These are phyloP conservation scores for Orycteropus afer DNA, from an alignment of 2,113 vertebrate species.

Conservation along the genomic window DNA sequence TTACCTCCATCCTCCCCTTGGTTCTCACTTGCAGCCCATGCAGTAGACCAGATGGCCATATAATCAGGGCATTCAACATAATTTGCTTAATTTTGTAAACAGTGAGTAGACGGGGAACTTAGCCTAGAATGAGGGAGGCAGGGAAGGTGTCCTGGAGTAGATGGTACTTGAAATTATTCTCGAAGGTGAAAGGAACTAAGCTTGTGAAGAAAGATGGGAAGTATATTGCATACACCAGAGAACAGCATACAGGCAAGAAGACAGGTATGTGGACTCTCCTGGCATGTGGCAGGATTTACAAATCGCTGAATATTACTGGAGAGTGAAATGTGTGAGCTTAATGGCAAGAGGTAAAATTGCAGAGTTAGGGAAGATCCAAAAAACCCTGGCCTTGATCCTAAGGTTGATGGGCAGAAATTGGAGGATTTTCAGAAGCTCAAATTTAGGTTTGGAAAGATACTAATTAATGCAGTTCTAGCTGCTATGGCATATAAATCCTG, in stretches of 20 bases:
- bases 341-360: neutral
- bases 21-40: neutral
- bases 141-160: neutral
- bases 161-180: neutral
- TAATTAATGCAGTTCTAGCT: neutral
- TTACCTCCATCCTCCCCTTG: neutral
- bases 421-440: neutral
- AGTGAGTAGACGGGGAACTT: neutral
- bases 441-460: slow-evolving; percentile 15
- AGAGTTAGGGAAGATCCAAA: neutral
- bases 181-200: neutral
- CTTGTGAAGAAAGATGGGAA: neutral
- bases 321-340: neutral
- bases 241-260: neutral
- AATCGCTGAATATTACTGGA: neutral
- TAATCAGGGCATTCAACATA: neutral
- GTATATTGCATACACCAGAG: neutral
- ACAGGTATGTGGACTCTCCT: neutral
- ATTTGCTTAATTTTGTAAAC: neutral
- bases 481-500: neutral
- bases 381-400: neutral
- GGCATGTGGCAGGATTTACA: neutral
- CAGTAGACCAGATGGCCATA: neutral
- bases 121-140: neutral
- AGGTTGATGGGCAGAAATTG: neutral